Base-by-base conservation (phyloP, 2,797 vertebrate species). In the Otolemur crassicaudatus region DNA sequence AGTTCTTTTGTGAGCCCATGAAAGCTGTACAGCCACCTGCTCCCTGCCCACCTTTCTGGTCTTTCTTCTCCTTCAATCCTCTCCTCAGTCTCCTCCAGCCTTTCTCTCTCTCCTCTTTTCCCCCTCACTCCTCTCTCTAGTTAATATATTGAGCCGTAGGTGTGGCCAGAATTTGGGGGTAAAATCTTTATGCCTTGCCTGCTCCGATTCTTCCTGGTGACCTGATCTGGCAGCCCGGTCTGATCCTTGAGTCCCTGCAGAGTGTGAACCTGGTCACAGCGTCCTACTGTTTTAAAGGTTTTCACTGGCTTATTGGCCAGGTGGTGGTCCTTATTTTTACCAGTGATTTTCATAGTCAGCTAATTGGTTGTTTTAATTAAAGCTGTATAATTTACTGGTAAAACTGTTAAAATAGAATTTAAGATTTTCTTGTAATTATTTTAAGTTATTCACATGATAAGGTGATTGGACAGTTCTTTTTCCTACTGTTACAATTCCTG, bases 11-110 rank as follows among this genome's bases (percentile, higher is more conserved):
- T 58, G 8, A 2, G 34, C 34, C 25, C 37, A 6, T 4, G 25
- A 2, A 2, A 12, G 17, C 53, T 5, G 0, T 9, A 37, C 43
- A 7, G 23, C 7, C 27, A 3, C 2, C 0, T 2, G 34, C 14
- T n/a, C 34, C 37, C 5, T 3, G 25, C 22, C 20, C 0, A 0
- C 29, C 46, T 83, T 70, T 56, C 8, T 19, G 4, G 14, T 27
- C 34, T 19, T 7, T 10, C 40, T 40, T 43, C 56, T 61, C 7
- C 49, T 25, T 12, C 31, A 20, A 1, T 20, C 8, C 3, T n/a
- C 16, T 40, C 10, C 34, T n/a, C 22, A 58, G n/a, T 5, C 7
- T 6, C 8, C 17, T 70, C 53, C 16, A 10, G 20, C 17, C n/a
- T 0, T 0, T 7, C 12, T 6, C 2, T 43, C n/a, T 34, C 23